Evolutionary conservation across 2,113 vertebrate species (phyloP).

Genomic region (Spizaetus ornatus): DNA sequence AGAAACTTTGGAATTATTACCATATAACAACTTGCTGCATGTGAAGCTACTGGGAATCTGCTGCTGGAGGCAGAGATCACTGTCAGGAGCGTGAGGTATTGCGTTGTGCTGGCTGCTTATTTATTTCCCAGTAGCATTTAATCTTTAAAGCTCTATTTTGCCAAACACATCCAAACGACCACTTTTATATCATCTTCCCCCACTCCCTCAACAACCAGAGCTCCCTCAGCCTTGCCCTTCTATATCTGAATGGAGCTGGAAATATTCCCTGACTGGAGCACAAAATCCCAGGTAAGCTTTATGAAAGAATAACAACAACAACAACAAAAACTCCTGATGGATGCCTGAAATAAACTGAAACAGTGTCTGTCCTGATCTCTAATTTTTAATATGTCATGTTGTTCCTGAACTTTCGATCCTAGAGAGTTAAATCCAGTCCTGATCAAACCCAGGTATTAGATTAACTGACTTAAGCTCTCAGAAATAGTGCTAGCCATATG

Average conservation of each 20-base stretch:
- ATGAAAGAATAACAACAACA: background rate
- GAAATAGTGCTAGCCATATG: background rate
- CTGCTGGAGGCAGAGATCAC: background rate
- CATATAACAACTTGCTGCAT: background rate
- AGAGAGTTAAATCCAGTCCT: background rate
- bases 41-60: background rate
- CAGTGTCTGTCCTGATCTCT: background rate
- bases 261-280: background rate
- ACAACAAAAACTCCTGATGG: background rate
- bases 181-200: background rate
- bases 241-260: background rate
- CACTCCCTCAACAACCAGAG: background rate
- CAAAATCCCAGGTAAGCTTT: background rate
- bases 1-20: conserved; percentile 1
- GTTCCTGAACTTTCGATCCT: background rate
- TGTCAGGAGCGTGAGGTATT: background rate
- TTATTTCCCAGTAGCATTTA: conserved; percentile 8
- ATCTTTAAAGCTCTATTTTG: conserved; percentile 1
- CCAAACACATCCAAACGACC: background rate
- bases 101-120: background rate
- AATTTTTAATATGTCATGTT: background rate
- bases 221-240: background rate
- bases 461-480: background rate
- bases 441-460: background rate
- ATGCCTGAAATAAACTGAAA: conserved; percentile 19